Conservation (phyloP, 2,888 invertebrate species). For the Ennomos erosarius region DNA sequence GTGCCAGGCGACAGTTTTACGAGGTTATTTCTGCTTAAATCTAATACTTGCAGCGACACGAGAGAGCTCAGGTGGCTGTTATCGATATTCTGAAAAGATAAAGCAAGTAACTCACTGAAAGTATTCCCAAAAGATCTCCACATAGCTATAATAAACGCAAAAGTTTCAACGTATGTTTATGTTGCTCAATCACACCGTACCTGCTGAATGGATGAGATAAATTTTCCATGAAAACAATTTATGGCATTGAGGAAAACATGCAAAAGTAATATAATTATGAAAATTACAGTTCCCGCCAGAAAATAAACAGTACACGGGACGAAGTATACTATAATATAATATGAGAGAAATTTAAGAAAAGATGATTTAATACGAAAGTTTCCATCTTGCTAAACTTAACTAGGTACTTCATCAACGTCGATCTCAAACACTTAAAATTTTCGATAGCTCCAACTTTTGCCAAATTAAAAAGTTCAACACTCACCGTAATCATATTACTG, state of each 20-base stretch:
- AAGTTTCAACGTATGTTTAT: too few relatives aligned
- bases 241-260: too few relatives aligned
- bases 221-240: too few relatives aligned
- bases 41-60: slow-evolving; percentile 89
- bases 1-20: slow-evolving; percentile 93
- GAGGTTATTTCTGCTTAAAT: slow-evolving; percentile 93
- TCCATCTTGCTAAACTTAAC: slow-evolving; percentile 30
- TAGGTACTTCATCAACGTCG: slow-evolving; percentile 34
- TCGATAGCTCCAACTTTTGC: slow-evolving; percentile 38
- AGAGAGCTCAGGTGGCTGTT: slow-evolving; percentile 89
- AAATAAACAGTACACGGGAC: too few relatives aligned
- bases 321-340: too few relatives aligned
- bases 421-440: slow-evolving; percentile 33
- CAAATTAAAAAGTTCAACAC: slow-evolving; percentile 54
- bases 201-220: too few relatives aligned
- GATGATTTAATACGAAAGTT: slow-evolving; percentile 31
- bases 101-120: too few relatives aligned
- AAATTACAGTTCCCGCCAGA: too few relatives aligned
- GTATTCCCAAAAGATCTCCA: too few relatives aligned
- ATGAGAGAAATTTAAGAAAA: slow-evolving; percentile 12
- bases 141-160: too few relatives aligned
- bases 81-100: slow-evolving; percentile 88
- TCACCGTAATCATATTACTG: slow-evolving; percentile 93
- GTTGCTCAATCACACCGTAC: too few relatives aligned
- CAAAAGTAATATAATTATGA: too few relatives aligned